These are phyloP conservation scores for Cygnus olor DNA, from an alignment of 2,797 vertebrate genomes.

Conservation along the genomic window DNA sequence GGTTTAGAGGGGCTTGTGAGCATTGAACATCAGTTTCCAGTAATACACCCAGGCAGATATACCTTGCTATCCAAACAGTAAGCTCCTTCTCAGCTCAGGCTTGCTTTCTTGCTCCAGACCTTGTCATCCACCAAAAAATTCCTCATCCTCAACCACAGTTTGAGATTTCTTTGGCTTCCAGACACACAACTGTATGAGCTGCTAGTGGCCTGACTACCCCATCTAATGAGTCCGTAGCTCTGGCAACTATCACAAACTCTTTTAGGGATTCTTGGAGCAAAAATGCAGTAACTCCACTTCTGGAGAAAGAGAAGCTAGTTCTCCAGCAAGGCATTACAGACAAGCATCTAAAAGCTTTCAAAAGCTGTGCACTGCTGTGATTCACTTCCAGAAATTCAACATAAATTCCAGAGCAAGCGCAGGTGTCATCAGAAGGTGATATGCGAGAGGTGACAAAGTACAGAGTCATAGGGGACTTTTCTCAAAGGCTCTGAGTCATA, in stretches of 20 bases:
- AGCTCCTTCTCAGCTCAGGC: not conserved
- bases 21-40: not conserved
- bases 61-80: not conserved
- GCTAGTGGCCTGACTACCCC: too few relatives aligned
- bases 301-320: not conserved
- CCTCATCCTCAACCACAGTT: too few relatives aligned
- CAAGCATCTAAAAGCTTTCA: not conserved
- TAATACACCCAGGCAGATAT: not conserved
- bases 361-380: not conserved
- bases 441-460: fast-evolving
- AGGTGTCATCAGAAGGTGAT: not conserved
- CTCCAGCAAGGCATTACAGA: not conserved
- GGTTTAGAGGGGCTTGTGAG: not conserved
- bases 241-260: not conserved
- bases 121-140: not conserved
- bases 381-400: not conserved
- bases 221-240: not conserved
- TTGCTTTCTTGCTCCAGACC: not conserved
- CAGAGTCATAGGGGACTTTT: not conserved
- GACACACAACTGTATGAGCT: too few relatives aligned
- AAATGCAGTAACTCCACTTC: not conserved
- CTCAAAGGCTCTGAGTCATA: not conserved
- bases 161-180: too few relatives aligned
- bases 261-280: not conserved
- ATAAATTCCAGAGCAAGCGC: not conserved